Conservation (phyloP, 2,888 invertebrate species). For the Sinhomidia bicolor region DNA sequence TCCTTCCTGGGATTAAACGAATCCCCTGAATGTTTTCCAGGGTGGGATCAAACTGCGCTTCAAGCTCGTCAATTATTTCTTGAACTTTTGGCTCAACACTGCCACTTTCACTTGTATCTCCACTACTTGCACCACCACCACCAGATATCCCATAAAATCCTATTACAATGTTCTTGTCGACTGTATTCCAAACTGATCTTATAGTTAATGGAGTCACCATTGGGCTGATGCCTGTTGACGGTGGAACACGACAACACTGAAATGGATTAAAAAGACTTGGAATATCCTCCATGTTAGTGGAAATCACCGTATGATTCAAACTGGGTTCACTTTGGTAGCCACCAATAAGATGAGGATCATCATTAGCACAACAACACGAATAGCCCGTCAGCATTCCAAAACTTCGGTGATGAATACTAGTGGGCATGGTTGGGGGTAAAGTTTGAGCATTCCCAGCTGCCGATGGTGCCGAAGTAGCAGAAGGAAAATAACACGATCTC, state of each 20-base stretch:
- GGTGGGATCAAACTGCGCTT: conserved; percentile 81
- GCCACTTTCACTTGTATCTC: conserved; percentile 44
- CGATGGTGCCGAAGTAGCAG: neutral
- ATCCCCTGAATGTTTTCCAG: conserved; percentile 81
- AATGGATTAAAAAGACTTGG: conserved; percentile 20
- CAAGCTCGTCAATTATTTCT: conserved; percentile 82
- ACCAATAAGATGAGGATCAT: neutral
- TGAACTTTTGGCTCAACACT: conserved; percentile 77
- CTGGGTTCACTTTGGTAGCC: conserved; percentile 77
- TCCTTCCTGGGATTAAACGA: conserved; percentile 81
- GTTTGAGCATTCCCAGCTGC: conserved; percentile 22
- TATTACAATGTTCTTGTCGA: conserved; percentile 76
- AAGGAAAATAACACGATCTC: conserved; percentile 50
- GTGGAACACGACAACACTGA: conserved; percentile 51
- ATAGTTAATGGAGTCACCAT: conserved; percentile 18
- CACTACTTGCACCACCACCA: neutral
- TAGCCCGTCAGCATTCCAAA: conserved; percentile 43
- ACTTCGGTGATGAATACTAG: conserved; percentile 28
- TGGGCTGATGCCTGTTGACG: neutral
- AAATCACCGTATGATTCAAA: conserved; percentile 43
- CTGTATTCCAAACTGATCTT: conserved; percentile 74
- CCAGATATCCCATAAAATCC: conserved; percentile 73
- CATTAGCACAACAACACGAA: conserved; percentile 27
- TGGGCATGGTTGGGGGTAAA: neutral
- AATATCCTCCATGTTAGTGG: conserved; percentile 17